Percentiles rank a stretch among this genome's conserved stretches.
These are phyloP conservation scores for Macrochelys suwanniensis DNA, from an alignment of 2,797 vertebrate genomes.

Conservation along the genomic window DNA sequence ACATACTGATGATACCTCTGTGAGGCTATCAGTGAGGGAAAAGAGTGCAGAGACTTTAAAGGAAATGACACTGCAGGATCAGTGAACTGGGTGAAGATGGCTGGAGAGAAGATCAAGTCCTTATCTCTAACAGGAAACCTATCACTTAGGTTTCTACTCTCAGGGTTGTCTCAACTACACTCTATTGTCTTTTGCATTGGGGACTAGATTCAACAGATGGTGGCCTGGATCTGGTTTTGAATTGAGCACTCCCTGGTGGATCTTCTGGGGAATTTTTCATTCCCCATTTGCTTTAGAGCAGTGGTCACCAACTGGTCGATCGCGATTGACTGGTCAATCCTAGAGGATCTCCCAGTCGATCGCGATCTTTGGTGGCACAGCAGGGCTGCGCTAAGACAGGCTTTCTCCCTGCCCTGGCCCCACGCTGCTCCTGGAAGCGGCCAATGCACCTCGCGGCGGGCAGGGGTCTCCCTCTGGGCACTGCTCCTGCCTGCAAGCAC, in stretches of 20 bases:
- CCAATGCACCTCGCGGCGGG: no score
- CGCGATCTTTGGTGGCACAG: no score
- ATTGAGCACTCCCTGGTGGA: background rate
- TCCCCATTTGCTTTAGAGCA: background rate
- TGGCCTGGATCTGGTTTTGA: background rate
- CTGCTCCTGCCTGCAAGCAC: no score
- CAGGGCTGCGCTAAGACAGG: no score
- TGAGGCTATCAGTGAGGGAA: background rate
- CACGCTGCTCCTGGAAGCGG: no score
- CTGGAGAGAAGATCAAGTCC: constrained; percentile 6
- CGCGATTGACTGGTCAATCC: no score
- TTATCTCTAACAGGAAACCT: constrained; percentile 22
- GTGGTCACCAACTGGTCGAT: no score
- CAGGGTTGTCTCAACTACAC: constrained; percentile 11
- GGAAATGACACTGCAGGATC: background rate
- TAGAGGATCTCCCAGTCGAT: no score
- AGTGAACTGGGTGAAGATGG: constrained; percentile 17
- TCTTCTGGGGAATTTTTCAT: background rate
- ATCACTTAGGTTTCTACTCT: background rate
- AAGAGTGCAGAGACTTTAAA: constrained; percentile 14
- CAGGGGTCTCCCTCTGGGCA: no score
- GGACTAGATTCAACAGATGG: background rate
- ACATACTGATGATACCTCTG: background rate
- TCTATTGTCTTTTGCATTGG: background rate
- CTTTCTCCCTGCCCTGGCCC: no score